phyloP scores from a whole-genome alignment of 1,140 invertebrate species.

The Drepana arcuata region DNA sequence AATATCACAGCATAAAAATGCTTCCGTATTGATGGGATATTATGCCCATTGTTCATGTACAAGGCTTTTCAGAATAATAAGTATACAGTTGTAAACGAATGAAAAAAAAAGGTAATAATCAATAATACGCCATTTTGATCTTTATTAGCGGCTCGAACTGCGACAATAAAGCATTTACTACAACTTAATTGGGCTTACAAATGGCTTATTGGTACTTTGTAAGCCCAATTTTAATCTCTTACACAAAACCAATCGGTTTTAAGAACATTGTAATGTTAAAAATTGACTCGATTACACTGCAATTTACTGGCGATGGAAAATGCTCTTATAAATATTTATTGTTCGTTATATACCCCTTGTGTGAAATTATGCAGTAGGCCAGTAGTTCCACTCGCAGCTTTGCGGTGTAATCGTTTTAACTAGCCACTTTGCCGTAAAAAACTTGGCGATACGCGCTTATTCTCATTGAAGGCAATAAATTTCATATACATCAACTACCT shows the following conservation, averaged over 20 bases:
- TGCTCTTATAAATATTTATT: constrained; percentile 63
- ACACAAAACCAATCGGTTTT: constrained; percentile 7
- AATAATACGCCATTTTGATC: no score
- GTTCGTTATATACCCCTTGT: constrained; percentile 28
- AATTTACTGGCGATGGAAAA: constrained; percentile 51
- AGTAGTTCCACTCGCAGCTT: no score
- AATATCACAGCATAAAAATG: no score
- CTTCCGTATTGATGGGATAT: no score
- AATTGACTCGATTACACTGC: constrained; percentile 47
- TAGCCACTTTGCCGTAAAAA: constrained; percentile 16
- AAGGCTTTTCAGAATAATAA: no score
- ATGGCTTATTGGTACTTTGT: constrained; percentile 31
- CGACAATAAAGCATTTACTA: constrained; percentile 54
- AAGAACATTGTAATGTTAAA: constrained; percentile 56
- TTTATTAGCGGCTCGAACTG: constrained; percentile 37
- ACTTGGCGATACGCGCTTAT: constrained; percentile 8
- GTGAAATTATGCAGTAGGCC: constrained; percentile 43
- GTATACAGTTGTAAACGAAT: no score
- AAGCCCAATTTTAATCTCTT: constrained; percentile 13
- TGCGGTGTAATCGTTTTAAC: neutral
- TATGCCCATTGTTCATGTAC: no score
- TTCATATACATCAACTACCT: no score
- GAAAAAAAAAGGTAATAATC: no score
- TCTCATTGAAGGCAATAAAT: constrained; percentile 23
- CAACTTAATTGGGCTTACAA: constrained; percentile 43